Evolutionary conservation across 2,888 invertebrate genomes (phyloP).

Genomic region (Galerucella nymphaeae): DNA sequence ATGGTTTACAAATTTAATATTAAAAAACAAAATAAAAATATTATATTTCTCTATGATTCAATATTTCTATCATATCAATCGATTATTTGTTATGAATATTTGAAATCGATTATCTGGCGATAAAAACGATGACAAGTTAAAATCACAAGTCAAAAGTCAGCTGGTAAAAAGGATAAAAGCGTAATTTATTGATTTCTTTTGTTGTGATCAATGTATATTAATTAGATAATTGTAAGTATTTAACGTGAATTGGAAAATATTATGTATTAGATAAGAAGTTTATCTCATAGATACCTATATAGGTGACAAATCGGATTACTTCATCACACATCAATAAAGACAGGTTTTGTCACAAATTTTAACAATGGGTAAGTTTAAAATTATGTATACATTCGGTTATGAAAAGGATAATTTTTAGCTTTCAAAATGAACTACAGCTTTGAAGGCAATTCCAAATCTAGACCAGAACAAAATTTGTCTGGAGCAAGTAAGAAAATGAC

Average conservation of each 20-base stretch:
- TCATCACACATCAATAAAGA: slow-evolving; percentile 6
- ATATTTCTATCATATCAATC: neutral
- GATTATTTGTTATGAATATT: neutral
- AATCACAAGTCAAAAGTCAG: neutral
- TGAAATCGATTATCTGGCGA: neutral
- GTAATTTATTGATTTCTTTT: slow-evolving; percentile 4
- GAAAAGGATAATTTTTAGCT: slow-evolving; percentile 46
- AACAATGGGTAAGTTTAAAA: slow-evolving; percentile 19
- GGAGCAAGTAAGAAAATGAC: slow-evolving; percentile 84
- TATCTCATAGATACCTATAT: neutral
- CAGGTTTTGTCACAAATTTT: neutral
- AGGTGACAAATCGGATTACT: neutral
- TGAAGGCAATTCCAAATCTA: slow-evolving; percentile 89
- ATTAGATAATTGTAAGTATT: neutral
- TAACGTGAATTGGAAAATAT: neutral
- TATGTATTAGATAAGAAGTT: neutral
- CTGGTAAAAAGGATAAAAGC: slow-evolving; percentile 7
- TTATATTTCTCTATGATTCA: no score
- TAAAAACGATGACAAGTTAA: neutral
- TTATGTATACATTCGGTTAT: slow-evolving; percentile 1
- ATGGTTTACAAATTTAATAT: no score
- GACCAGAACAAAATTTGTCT: slow-evolving; percentile 89
- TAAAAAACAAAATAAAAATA: no score
- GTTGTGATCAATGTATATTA: neutral
- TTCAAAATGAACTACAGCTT: slow-evolving; percentile 74